Evolutionary conservation across 2,888 invertebrate genomes (phyloP).

Genomic region (Rhingia rostrata): DNA sequence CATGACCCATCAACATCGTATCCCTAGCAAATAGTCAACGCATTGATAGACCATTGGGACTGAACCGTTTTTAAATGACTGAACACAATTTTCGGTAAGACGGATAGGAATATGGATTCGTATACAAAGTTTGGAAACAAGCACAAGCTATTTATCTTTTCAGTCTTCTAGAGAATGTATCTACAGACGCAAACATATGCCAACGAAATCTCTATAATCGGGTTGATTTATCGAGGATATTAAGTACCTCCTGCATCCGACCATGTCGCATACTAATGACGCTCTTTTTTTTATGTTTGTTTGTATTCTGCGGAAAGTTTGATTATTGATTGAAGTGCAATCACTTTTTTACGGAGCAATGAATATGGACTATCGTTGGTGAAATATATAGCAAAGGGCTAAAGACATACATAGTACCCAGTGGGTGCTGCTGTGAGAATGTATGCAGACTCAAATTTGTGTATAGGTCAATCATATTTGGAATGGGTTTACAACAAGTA

Average conservation of each 20-base stretch:
- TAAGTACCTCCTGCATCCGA: slow-evolving; percentile 18
- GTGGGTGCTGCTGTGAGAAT: too few species aligned
- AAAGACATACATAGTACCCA: too few species aligned
- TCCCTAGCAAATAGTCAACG: background rate
- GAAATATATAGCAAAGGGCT: too few species aligned
- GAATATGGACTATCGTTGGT: background rate
- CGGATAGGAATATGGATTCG: background rate
- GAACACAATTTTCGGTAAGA: background rate
- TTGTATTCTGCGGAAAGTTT: slow-evolving; percentile 27
- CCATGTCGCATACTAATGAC: slow-evolving; percentile 27
- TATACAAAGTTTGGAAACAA: slow-evolving; percentile 17
- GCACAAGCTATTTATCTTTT: slow-evolving; percentile 29
- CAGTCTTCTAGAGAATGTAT: background rate
- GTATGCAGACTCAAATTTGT: too few species aligned
- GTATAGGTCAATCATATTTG: too few species aligned
- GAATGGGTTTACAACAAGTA: too few species aligned
- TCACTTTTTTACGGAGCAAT: background rate
- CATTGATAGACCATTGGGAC: slow-evolving; percentile 16
- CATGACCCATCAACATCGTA: slow-evolving; percentile 1
- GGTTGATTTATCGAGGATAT: slow-evolving; percentile 49
- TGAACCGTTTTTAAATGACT: slow-evolving; percentile 38
- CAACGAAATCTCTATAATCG: slow-evolving; percentile 31
- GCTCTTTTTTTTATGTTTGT: slow-evolving; percentile 15
- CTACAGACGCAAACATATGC: slow-evolving; percentile 48
- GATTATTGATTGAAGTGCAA: slow-evolving; percentile 43